Conservation (phyloP, 2,888 invertebrate species). For the Smittia aterrima region DNA sequence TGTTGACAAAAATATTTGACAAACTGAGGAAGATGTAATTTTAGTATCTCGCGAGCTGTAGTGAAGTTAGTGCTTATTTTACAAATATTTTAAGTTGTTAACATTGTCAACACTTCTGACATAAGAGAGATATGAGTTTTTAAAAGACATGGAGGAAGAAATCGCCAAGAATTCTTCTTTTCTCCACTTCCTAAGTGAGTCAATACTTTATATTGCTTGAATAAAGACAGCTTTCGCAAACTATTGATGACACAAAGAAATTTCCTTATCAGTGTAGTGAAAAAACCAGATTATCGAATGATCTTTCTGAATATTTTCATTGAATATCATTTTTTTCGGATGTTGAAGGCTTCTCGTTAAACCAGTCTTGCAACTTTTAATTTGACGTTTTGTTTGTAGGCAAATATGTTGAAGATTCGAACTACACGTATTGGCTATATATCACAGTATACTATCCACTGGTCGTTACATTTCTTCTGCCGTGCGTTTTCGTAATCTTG, state of each 20-base stretch:
- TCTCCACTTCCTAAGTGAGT: slow-evolving; percentile 8
- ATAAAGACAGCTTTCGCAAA: no score
- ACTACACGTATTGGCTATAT: slow-evolving; percentile 24
- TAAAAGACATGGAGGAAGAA: slow-evolving; percentile 19
- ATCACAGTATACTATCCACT: slow-evolving; percentile 57
- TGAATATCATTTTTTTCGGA: no score
- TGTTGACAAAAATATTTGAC: no score
- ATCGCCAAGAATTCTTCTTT: neutral
- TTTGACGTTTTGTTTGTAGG: slow-evolving; percentile 13
- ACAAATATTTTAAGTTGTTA: neutral
- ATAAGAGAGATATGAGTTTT: neutral
- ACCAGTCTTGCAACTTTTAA: no score
- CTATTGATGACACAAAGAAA: neutral
- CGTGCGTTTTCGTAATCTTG: slow-evolving; percentile 74
- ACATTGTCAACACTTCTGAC: neutral
- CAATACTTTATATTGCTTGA: neutral
- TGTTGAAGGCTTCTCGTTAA: neutral
- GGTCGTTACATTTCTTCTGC: slow-evolving; percentile 80
- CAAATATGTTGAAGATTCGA: slow-evolving; percentile 26
- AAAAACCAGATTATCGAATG: no score
- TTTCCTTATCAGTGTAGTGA: no score
- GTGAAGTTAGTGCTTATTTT: neutral
- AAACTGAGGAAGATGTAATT: no score
- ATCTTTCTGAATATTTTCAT: neutral
- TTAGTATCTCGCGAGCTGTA: no score